Evolutionary conservation across 2,888 invertebrate species (phyloP).

Genomic region (Eledona agricola): DNA sequence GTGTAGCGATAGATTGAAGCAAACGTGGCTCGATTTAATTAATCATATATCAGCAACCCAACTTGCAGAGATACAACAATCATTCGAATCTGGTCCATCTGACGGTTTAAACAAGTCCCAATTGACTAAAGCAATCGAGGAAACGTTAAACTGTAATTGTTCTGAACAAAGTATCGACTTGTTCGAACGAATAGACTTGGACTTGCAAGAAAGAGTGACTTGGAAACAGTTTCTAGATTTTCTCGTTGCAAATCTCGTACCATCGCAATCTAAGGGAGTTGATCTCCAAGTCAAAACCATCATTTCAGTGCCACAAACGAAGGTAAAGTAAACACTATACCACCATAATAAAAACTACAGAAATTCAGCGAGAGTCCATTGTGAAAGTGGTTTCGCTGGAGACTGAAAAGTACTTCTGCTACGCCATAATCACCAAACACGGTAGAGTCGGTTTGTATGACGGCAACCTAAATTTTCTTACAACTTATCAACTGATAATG

Average conservation of each 20-base stretch:
- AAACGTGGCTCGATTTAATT: too few relatives aligned
- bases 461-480: conserved; percentile 65
- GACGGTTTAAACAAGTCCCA: too few relatives aligned
- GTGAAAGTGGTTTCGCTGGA: conserved; percentile 67
- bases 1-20: too few relatives aligned
- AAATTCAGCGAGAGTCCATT: conserved; percentile 69
- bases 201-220: conserved; percentile 47
- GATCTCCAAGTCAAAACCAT: conserved; percentile 46
- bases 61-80: too few relatives aligned
- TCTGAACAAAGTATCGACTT: conserved; percentile 53
- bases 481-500: conserved; percentile 66
- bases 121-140: conserved; percentile 54
- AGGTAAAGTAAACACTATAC: conserved; percentile 45
- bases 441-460: conserved; percentile 70
- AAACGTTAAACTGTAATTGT: conserved; percentile 53
- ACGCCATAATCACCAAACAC: conserved; percentile 67
- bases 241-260: conserved; percentile 51
- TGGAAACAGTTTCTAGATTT: conserved; percentile 61
- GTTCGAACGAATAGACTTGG: conserved; percentile 54
- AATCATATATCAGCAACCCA: too few relatives aligned
- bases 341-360: too few relatives aligned
- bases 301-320: conserved; percentile 50
- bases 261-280: conserved; percentile 40
- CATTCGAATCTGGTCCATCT: too few relatives aligned
- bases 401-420: conserved; percentile 68